Conservation (phyloP, 2,888 invertebrate genomes). For the Dryocosmus kuriphilus region DNA sequence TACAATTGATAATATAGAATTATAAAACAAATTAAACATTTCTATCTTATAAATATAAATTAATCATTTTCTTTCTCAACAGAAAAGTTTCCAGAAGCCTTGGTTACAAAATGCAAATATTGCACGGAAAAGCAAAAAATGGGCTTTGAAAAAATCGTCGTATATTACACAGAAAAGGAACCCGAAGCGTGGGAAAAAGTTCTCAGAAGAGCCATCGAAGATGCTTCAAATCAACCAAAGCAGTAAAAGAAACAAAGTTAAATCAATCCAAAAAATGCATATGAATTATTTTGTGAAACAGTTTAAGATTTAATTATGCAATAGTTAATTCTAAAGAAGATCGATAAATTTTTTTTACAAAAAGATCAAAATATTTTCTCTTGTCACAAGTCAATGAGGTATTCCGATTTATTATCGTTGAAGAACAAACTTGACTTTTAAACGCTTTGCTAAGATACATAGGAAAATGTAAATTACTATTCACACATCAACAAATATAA, state of each 20-base stretch:
- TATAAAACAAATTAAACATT: too few species aligned
- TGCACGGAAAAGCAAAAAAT: conserved; percentile 66
- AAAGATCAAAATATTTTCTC: neutral
- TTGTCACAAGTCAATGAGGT: neutral
- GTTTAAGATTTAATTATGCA: neutral
- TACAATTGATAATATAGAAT: too few species aligned
- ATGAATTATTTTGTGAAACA: neutral
- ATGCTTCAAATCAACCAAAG: conserved; percentile 48
- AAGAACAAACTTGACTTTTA: neutral
- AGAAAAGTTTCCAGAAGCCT: conserved; percentile 65
- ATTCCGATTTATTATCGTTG: neutral
- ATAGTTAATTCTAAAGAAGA: neutral
- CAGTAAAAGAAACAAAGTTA: neutral
- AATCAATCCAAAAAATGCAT: neutral
- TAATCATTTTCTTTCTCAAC: neutral
- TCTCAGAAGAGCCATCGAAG: conserved; percentile 58
- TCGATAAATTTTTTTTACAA: neutral
- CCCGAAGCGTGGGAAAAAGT: conserved; percentile 62
- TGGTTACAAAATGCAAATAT: conserved; percentile 65
- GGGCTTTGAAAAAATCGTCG: conserved; percentile 61
- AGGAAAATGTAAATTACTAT: neutral
- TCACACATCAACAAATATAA: too few species aligned
- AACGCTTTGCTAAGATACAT: neutral
- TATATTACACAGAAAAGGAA: conserved; percentile 65
- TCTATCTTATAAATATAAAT: too few species aligned